Conservation (phyloP, 1,140 invertebrate genomes). For the Wasmannia auropunctata region DNA sequence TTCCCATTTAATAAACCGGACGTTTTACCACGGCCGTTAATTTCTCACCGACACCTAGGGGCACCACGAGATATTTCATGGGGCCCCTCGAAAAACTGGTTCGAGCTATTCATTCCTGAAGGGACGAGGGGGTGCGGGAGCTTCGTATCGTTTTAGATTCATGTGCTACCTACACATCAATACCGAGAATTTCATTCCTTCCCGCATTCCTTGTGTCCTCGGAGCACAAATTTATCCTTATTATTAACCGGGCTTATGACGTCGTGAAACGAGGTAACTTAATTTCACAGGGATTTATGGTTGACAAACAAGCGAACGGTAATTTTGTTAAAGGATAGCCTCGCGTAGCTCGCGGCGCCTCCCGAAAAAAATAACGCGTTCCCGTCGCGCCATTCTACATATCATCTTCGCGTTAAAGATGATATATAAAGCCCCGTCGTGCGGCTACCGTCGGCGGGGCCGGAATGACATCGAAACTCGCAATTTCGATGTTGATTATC, state of each 20-base stretch:
- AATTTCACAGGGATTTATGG: constrained; percentile 9
- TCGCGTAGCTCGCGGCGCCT: too few species aligned
- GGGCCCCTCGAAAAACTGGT: constrained; percentile 48
- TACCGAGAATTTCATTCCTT: constrained; percentile 15
- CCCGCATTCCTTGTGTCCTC: not conserved
- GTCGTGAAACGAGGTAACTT: not conserved
- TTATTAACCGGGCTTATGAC: not conserved
- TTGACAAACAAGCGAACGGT: not conserved
- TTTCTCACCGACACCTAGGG: constrained; percentile 76
- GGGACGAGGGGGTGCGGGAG: not conserved
- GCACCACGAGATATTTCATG: constrained; percentile 20
- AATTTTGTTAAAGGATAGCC: constrained; percentile 2
- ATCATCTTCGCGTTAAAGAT: not conserved
- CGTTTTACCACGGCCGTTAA: constrained; percentile 78
- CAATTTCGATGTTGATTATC: not conserved
- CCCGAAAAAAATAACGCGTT: not conserved
- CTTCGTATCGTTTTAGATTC: constrained; percentile 31
- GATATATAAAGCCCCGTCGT: not conserved
- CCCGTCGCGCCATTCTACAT: not conserved
- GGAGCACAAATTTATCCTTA: not conserved
- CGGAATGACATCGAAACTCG: not conserved
- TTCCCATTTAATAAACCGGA: constrained; percentile 79
- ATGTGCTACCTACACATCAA: not conserved
- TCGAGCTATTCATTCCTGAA: constrained; percentile 21
- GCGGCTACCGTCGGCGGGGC: not conserved